These are phyloP conservation scores for Micrasema longulum DNA, from an alignment of 1,140 invertebrate species.

Conservation along the genomic window DNA sequence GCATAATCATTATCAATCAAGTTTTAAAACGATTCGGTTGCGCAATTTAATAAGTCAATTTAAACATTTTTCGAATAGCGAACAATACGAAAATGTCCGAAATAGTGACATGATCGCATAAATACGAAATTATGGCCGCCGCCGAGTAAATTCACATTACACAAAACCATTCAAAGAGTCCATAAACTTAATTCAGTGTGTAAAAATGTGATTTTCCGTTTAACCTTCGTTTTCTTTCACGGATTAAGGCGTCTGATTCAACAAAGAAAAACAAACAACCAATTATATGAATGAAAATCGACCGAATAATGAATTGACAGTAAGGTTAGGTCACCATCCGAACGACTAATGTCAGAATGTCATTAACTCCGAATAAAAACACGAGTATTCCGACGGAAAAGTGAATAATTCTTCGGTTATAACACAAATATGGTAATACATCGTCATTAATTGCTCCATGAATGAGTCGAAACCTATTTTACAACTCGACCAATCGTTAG, in stretches of 20 bases:
- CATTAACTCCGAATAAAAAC: slow-evolving; percentile 27
- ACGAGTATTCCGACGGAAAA: not conserved
- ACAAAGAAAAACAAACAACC: slow-evolving; percentile 31
- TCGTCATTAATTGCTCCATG: slow-evolving; percentile 32
- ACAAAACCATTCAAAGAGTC: too few relatives aligned
- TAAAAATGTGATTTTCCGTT: slow-evolving; percentile 8
- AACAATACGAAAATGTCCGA: too few relatives aligned
- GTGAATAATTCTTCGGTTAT: slow-evolving; percentile 6
- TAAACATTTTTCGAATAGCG: too few relatives aligned
- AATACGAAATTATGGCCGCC: too few relatives aligned
- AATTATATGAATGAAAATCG: slow-evolving; percentile 30
- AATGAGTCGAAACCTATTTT: slow-evolving; percentile 44
- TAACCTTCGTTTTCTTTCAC: not conserved
- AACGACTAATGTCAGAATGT: slow-evolving; percentile 35
- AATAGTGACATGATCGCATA: too few relatives aligned
- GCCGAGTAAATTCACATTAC: too few relatives aligned
- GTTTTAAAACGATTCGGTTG: too few relatives aligned
- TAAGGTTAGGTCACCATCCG: slow-evolving; percentile 27
- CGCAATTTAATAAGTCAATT: too few relatives aligned
- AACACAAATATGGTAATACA: slow-evolving; percentile 40
- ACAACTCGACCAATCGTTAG: slow-evolving; percentile 17
- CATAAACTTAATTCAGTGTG: not conserved
- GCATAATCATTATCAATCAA: too few relatives aligned
- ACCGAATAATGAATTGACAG: slow-evolving; percentile 36
- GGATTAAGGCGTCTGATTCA: slow-evolving; percentile 3